phyloP scores from a whole-genome alignment of 2,888 invertebrate genomes.

The Deilephila elpenor region DNA sequence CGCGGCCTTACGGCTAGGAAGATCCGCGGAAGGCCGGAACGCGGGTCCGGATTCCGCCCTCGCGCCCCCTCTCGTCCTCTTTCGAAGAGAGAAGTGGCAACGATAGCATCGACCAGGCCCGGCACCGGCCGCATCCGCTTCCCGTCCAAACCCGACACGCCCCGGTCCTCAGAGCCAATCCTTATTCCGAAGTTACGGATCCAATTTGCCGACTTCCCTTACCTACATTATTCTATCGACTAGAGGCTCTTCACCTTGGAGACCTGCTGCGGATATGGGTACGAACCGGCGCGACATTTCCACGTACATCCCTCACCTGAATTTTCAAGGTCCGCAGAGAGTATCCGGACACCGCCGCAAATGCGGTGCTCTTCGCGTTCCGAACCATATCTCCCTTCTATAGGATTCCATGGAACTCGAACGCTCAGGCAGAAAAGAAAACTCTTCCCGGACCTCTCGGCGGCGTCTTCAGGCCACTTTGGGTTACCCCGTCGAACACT shows the following conservation, averaged over 20 bases:
- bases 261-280: conserved; percentile 91
- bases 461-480: too few species aligned
- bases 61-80: too few species aligned
- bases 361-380: conserved; percentile 65
- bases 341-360: conserved; percentile 59
- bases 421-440: conserved; percentile 76
- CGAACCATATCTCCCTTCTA: conserved; percentile 82
- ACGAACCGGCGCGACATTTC: conserved; percentile 77
- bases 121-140: too few species aligned
- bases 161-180: too few species aligned
- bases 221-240: conserved; percentile 86
- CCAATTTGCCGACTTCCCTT: conserved; percentile 88
- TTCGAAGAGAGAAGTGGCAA: too few species aligned
- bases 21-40: too few species aligned
- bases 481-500: too few species aligned
- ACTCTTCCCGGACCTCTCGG: conserved; percentile 72
- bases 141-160: too few species aligned
- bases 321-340: conserved; percentile 67
- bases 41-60: too few species aligned
- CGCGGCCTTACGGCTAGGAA: too few species aligned
- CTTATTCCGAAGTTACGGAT: too few species aligned
- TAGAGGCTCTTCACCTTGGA: conserved; percentile 89
- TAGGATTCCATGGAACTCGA: conserved; percentile 77
- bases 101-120: too few species aligned
- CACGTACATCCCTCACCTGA: conserved; percentile 59